phyloP scores from a whole-genome alignment of 2,888 invertebrate species.

The Hyposoter dolosus region DNA sequence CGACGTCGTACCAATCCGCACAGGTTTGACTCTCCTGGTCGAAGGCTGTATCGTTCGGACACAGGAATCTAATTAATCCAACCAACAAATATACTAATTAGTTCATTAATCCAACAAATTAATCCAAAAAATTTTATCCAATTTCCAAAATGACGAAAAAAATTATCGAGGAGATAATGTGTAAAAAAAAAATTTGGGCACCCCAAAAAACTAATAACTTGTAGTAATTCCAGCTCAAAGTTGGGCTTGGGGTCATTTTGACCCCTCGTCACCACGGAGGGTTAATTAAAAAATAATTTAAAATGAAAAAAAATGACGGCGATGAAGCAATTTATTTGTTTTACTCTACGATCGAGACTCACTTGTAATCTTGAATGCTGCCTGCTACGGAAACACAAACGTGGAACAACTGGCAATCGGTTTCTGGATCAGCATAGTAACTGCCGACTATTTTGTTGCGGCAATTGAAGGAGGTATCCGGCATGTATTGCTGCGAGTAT shows the following conservation, averaged over 20 bases:
- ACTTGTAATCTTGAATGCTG: constrained; percentile 82
- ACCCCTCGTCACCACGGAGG: too few species aligned
- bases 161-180: too few species aligned
- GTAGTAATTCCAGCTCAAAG: too few species aligned
- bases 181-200: too few species aligned
- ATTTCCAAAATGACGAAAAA: too few species aligned
- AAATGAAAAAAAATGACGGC: background rate
- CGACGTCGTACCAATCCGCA: constrained; percentile 96
- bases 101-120: background rate
- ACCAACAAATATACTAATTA: background rate
- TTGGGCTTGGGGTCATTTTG: too few species aligned
- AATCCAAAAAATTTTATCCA: background rate
- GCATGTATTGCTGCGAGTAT: constrained; percentile 85
- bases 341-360: constrained; percentile 57
- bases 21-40: constrained; percentile 97
- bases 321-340: background rate
- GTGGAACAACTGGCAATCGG: constrained; percentile 95
- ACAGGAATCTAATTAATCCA: constrained; percentile 89
- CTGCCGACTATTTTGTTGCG: constrained; percentile 94
- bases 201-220: too few species aligned
- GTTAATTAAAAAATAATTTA: background rate
- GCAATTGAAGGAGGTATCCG: constrained; percentile 90
- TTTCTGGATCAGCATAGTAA: constrained; percentile 94
- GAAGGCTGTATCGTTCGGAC: constrained; percentile 95
- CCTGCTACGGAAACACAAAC: constrained; percentile 95